Percentiles rank a stretch among this genome's conserved stretches.
phyloP scores from a whole-genome alignment of 2,888 invertebrate genomes.

The Lagria hirta region DNA sequence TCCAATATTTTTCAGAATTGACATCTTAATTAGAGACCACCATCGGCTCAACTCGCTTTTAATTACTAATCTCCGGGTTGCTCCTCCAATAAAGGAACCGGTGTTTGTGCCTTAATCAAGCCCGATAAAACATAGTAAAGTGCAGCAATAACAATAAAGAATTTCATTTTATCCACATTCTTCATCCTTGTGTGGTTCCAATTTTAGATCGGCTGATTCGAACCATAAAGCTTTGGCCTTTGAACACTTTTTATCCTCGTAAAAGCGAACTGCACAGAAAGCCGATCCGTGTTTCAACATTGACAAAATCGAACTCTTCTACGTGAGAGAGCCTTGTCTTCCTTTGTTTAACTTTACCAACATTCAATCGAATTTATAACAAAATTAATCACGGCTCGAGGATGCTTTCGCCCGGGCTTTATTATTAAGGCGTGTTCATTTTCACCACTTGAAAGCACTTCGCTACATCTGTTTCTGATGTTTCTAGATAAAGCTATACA shows the following conservation, averaged over 20 bases:
- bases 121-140: conserved; percentile 17
- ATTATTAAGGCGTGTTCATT: conserved; percentile 1
- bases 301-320: conserved; percentile 31
- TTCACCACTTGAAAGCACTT: conserved; percentile 4
- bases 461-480: conserved; percentile 9
- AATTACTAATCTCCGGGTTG: conserved; percentile 32
- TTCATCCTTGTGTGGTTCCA: conserved; percentile 33
- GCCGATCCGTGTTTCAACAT: conserved; percentile 26
- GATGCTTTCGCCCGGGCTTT: conserved; percentile 1
- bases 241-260: conserved; percentile 32
- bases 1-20: conserved; percentile 14
- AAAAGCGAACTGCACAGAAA: conserved; percentile 31
- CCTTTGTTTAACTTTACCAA: conserved; percentile 20
- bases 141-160: conserved; percentile 32
- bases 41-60: conserved; percentile 22
- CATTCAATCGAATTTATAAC: conserved; percentile 11
- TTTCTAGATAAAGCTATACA: too few relatives aligned
- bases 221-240: conserved; percentile 31
- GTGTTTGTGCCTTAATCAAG: conserved; percentile 28
- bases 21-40: conserved; percentile 34
- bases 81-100: conserved; percentile 29
- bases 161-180: conserved; percentile 34
- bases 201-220: conserved; percentile 32
- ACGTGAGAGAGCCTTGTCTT: conserved; percentile 4
- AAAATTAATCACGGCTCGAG: neutral